These are phyloP conservation scores for Setipinna tenuifilis DNA, from an alignment of 2,797 vertebrate genomes.

Conservation along the genomic window DNA sequence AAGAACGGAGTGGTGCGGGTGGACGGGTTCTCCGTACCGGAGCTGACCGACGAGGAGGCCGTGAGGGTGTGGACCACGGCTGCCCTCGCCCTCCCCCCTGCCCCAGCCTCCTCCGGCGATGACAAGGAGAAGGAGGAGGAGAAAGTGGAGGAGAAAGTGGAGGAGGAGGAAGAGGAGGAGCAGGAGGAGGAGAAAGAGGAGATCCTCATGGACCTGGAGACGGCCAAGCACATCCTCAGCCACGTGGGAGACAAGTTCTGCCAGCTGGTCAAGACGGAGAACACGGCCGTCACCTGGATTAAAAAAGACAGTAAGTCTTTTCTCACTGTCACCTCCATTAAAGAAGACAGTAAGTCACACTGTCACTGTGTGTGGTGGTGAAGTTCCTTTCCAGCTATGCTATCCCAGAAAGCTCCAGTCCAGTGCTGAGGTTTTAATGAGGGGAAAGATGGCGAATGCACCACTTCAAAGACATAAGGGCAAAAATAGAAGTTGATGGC, in stretches of 20 bases:
- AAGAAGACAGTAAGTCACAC: slow-evolving; percentile 85
- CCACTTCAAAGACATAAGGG: background rate
- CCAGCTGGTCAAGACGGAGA: slow-evolving; percentile 92
- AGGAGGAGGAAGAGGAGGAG: slow-evolving; percentile 65
- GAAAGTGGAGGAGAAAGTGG: slow-evolving; percentile 45
- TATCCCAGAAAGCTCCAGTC: too few species aligned
- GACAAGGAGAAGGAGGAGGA: slow-evolving; percentile 58
- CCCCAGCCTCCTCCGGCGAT: slow-evolving; percentile 2
- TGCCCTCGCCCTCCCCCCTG: slow-evolving; percentile 62
- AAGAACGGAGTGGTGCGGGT: slow-evolving; percentile 96
- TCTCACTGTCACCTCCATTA: slow-evolving; percentile 77
- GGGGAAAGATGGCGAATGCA: background rate
- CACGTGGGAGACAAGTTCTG: slow-evolving; percentile 98
- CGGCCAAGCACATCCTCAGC: slow-evolving; percentile 91
- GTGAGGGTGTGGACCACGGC: slow-evolving; percentile 90
- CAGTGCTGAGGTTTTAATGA: background rate
- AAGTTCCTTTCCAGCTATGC: too few species aligned
- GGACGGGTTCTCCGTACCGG: slow-evolving; percentile 94
- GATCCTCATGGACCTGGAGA: slow-evolving; percentile 86
- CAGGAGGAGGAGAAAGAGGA: slow-evolving; percentile 60
- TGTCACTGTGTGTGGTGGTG: too few species aligned
- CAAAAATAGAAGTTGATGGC: background rate
- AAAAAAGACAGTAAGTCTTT: slow-evolving; percentile 88
- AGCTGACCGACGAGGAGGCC: slow-evolving; percentile 95
- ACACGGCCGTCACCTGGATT: slow-evolving; percentile 90